Conservation (phyloP, 2,888 invertebrate species). For the Harpagoxenus sublaevis region DNA sequence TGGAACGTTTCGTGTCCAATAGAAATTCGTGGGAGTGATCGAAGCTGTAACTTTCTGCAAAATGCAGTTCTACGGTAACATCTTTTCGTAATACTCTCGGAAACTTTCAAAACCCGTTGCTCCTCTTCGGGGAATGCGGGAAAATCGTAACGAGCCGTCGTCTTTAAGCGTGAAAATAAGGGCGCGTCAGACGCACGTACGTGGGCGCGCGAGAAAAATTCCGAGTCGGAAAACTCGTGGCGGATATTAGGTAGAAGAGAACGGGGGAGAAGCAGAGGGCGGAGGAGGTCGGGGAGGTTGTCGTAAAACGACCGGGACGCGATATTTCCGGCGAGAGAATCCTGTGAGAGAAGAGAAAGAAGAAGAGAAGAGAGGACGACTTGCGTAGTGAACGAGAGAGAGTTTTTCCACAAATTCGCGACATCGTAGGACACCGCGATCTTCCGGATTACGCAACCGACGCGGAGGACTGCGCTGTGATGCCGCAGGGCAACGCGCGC, state of each 20-base stretch:
- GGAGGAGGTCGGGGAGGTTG: slow-evolving; percentile 17
- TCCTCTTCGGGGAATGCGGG: neutral
- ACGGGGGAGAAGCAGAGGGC: neutral
- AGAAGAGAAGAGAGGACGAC: neutral
- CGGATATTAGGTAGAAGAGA: slow-evolving; percentile 23
- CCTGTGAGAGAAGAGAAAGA: neutral
- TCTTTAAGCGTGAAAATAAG: slow-evolving; percentile 35
- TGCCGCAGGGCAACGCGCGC: slow-evolving; percentile 78
- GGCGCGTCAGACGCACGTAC: slow-evolving; percentile 21
- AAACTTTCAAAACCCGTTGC: slow-evolving; percentile 4
- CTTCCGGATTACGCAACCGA: slow-evolving; percentile 75
- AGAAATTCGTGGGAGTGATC: slow-evolving; percentile 33
- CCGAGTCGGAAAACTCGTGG: slow-evolving; percentile 14
- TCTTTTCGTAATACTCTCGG: slow-evolving; percentile 5
- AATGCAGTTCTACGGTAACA: neutral
- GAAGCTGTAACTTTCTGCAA: slow-evolving; percentile 11
- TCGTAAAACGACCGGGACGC: slow-evolving; percentile 16
- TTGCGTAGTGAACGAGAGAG: neutral
- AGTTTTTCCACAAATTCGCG: slow-evolving; percentile 43
- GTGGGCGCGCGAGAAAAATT: slow-evolving; percentile 17
- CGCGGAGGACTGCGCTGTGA: slow-evolving; percentile 65
- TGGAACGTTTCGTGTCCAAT: slow-evolving; percentile 7
- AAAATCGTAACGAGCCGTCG: slow-evolving; percentile 26
- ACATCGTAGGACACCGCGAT: slow-evolving; percentile 61
- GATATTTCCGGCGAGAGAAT: slow-evolving; percentile 30